Evolutionary conservation across 1,140 invertebrate genomes (phyloP).

Genomic region (Muscidifurax raptorellus): DNA sequence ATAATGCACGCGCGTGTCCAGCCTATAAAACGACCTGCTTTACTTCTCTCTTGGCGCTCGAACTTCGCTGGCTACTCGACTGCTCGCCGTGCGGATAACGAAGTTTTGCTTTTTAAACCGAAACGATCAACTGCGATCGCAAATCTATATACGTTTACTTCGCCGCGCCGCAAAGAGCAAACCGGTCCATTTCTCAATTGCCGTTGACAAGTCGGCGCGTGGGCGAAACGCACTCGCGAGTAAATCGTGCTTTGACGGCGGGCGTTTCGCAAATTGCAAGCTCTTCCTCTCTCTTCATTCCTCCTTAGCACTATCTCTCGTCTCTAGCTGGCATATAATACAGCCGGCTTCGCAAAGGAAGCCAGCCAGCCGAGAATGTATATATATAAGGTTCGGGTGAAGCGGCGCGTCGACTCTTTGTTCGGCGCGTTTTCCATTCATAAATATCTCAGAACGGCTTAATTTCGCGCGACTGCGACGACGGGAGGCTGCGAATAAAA

Average conservation of each 20-base stretch:
- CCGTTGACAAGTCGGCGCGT: background rate
- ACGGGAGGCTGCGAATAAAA: constrained; percentile 65
- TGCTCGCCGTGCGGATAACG: too few species aligned
- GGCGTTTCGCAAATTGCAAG: constrained; percentile 45
- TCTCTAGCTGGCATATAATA: background rate
- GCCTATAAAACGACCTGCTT: constrained; percentile 58
- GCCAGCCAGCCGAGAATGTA: background rate
- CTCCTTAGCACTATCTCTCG: background rate
- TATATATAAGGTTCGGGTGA: constrained; percentile 47
- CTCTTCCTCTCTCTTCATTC: background rate
- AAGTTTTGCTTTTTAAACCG: background rate
- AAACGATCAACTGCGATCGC: background rate
- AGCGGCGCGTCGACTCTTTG: constrained; percentile 65
- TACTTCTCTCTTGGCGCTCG: background rate
- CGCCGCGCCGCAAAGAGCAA: background rate
- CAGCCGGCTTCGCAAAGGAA: background rate
- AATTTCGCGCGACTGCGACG: constrained; percentile 68
- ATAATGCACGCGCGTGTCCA: constrained; percentile 59
- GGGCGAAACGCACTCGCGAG: background rate
- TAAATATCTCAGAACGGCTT: constrained; percentile 77
- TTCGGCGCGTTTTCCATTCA: constrained; percentile 71
- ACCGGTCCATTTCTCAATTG: background rate
- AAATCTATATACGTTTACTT: background rate
- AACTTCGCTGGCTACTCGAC: background rate
- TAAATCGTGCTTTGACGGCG: constrained; percentile 36